Conservation (phyloP, 2,797 vertebrate species). For the Rousettus madagascariensis region DNA sequence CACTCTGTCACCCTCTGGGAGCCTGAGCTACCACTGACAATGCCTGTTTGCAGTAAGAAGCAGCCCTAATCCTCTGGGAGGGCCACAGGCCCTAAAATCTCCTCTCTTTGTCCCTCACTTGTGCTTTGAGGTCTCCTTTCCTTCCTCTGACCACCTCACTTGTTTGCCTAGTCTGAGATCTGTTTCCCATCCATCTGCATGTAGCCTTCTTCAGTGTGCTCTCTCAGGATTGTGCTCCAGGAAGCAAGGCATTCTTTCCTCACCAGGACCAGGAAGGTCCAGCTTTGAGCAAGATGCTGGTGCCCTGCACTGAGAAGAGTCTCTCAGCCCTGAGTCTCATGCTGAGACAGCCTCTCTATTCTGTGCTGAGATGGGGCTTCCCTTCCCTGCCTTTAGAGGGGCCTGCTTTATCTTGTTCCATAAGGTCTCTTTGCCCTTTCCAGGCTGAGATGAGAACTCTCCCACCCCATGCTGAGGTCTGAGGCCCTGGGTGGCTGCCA, state of each 20-base stretch:
- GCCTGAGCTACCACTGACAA: constrained; percentile 85
- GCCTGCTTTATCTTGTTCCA: neutral
- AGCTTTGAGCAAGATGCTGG: neutral
- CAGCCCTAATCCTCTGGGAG: constrained; percentile 79
- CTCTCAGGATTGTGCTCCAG: neutral
- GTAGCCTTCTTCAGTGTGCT: neutral
- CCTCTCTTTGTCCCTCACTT: neutral
- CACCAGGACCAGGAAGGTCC: neutral
- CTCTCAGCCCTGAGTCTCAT: neutral
- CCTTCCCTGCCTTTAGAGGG: neutral
- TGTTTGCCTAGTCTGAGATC: neutral
- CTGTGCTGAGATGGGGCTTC: neutral
- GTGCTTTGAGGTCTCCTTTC: neutral
- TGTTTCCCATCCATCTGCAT: neutral
- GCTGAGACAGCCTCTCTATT: neutral
- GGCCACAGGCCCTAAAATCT: neutral
- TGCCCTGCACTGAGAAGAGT: neutral
- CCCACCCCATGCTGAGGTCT: neutral
- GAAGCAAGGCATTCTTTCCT: neutral
- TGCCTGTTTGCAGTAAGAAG: constrained; percentile 89
- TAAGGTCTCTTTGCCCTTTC: too few relatives aligned
- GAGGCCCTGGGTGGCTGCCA: neutral
- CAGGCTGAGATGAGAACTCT: too few relatives aligned
- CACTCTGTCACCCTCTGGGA: constrained; percentile 87
- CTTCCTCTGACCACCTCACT: neutral